Conservation (phyloP, 2,888 invertebrate genomes). For the Cryptophagus acutangulus region DNA sequence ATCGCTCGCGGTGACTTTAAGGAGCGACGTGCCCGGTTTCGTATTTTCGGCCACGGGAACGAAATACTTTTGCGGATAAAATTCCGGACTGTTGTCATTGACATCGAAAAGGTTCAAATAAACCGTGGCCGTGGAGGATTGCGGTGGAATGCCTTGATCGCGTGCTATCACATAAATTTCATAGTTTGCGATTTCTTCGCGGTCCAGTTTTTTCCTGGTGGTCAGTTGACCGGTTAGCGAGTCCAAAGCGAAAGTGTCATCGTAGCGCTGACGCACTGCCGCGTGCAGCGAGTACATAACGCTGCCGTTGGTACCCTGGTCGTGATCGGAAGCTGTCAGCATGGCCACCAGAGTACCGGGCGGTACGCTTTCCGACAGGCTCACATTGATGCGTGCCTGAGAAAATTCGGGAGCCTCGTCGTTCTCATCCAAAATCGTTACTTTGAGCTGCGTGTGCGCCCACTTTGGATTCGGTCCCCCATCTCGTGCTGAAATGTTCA, state of each 20-base stretch:
- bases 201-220: slow-evolving; percentile 71
- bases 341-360: slow-evolving; percentile 76
- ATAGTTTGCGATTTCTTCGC: slow-evolving; percentile 74
- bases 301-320: slow-evolving; percentile 90
- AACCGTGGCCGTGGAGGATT: slow-evolving; percentile 86
- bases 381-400: slow-evolving; percentile 67
- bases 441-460: slow-evolving; percentile 83
- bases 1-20: slow-evolving; percentile 78
- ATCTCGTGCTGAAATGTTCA: slow-evolving; percentile 88
- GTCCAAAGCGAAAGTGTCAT: slow-evolving; percentile 79
- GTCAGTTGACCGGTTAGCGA: slow-evolving; percentile 80
- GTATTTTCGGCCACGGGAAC: slow-evolving; percentile 68
- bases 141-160: slow-evolving; percentile 87
- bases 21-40: slow-evolving; percentile 58
- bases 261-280: slow-evolving; percentile 72
- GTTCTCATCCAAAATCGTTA: slow-evolving; percentile 90
- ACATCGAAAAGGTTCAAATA: slow-evolving; percentile 75
- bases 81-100: slow-evolving; percentile 88
- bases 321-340: slow-evolving; percentile 82
- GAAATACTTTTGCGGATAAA: slow-evolving; percentile 86
- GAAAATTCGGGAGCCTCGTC: slow-evolving; percentile 87
- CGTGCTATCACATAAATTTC: slow-evolving; percentile 80
- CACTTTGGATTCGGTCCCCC: slow-evolving; percentile 92
- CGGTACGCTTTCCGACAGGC: slow-evolving; percentile 74
- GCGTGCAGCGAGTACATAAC: slow-evolving; percentile 78